Base-by-base conservation (phyloP, 2,888 invertebrate species). In the Leucoma salicis region DNA sequence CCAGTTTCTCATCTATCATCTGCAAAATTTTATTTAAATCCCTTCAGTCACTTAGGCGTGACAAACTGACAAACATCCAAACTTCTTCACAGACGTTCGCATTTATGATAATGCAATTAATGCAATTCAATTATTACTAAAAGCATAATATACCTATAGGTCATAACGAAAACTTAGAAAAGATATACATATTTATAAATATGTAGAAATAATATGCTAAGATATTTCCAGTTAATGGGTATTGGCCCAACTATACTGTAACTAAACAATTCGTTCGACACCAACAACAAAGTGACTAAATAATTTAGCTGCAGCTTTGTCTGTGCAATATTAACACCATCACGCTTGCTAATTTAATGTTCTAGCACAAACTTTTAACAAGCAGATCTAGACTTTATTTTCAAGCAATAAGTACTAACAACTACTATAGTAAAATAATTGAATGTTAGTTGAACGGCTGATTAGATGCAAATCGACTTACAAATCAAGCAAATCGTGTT, bases 401-500 rank as follows among this genome's bases (percentile, higher is more conserved):
- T 2, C 4, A 12, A 3, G 11, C 0, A 3, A 34, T 46, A 51
- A 14, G 31, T 12, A n/a, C 2, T 6, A 8, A 14, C 0, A 7
- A 15, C 8, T 8, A 32, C 6, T 33, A 40, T 35, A 40, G 28
- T 39, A 46, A 37, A 51, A 28, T 48, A 44, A 55, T 57, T 51
- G 39, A 56, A 54, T 43, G 46, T 56, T 24, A 51, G 50, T 53
- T 60, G 63, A 57, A 62, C 53, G 57, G 44, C 51, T 59, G 65
- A 66, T 69, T 60, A 63, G 56, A 66, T 68, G 55, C 58, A 61
- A 46, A 56, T 53, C 52, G 38, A 66, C 67, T 68, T 61, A 63
- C 46, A 67, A 57, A 58, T 66, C 57, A 40, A 63, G 65, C 58
- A 68, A 66, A 70, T 70, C 70, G 70, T 70, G 68, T 66, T 63